These are phyloP conservation scores for Lacerta agilis DNA, from an alignment of 2,797 vertebrate species.

Conservation along the genomic window DNA sequence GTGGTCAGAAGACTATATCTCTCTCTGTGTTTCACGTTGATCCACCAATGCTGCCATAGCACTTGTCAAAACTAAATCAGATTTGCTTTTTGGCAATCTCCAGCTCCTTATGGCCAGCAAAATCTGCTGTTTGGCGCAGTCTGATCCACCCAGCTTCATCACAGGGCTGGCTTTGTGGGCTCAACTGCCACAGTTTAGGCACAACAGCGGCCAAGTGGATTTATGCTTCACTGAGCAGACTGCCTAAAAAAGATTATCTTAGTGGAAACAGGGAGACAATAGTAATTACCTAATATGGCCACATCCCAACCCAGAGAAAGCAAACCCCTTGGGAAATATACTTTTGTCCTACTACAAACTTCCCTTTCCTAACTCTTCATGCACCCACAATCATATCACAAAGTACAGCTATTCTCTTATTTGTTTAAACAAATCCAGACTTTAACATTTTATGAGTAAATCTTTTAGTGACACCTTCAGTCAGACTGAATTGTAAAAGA, in stretches of 20 bases:
- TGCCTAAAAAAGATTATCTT: conserved; percentile 5
- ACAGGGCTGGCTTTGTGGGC: background rate
- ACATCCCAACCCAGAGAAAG: conserved; percentile 1
- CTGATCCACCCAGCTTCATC: background rate
- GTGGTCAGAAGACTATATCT: too few relatives aligned
- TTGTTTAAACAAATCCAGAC: conserved; percentile 37
- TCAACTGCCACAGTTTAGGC: background rate
- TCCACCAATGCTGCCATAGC: background rate
- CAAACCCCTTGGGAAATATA: background rate
- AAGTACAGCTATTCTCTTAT: conserved; percentile 11
- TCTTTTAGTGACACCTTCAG: conserved; percentile 35
- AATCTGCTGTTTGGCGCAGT: background rate
- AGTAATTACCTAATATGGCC: conserved; percentile 18
- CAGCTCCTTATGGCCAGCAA: background rate
- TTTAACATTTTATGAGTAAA: conserved; percentile 41
- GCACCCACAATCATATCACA: conserved; percentile 31
- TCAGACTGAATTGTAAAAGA: conserved; percentile 53
- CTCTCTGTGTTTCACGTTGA: too few relatives aligned
- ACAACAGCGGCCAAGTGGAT: background rate
- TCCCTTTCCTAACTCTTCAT: conserved; percentile 2
- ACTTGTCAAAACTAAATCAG: conserved; percentile 8
- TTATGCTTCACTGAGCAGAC: conserved; percentile 2
- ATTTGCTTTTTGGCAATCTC: background rate
- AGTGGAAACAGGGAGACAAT: background rate
- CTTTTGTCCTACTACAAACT: background rate